Evolutionary conservation across 2,888 invertebrate genomes (phyloP), one percentile per base, ranked within the genome.

Genomic region (Macaria liturata): DNA sequence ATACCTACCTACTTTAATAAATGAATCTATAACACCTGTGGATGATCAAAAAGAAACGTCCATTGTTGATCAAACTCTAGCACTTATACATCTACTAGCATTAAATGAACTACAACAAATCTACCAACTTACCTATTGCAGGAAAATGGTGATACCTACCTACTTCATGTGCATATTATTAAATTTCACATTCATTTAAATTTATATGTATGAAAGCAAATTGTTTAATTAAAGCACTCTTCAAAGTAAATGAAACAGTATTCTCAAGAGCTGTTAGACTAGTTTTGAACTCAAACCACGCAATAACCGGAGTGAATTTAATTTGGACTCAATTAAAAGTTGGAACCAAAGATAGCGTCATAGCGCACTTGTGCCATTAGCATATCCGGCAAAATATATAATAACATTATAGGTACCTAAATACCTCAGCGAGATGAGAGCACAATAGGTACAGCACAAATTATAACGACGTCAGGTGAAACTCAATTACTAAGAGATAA

Each of bases 401-500:
- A 20, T 20, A 20, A 20, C 2, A 20, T 20, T 20, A 75, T 77
- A 77, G 76, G 3, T 37, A 37, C 34, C 74, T 77, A 77, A 76
- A 37, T 37, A 37, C 34, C 74, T 78, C 77, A 74, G 72, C 73
- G 76, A 71, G 67, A 70, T 73, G 59, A 72, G 73, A 76, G 73
- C 73, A 76, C 72, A 78, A 73, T 73, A n/a, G n/a, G n/a, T n/a
- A 75, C 77, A 80, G 73, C 74, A 75, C 76, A 79, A 80, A 81
- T 81, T 83, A 83, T 81, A 83, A 80, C 76, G 79, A 78, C 84
- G 78, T 82, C 86, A 88, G 85, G 86, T 88, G 77, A 88, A 88
- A 89, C 86, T 87, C 86, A 87, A 89, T 90, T 89, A 88, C 78
- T 83, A 84, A 86, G 83, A 89, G 86, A 88, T 88, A 90, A 90